These are phyloP conservation scores for Apotomis capreana DNA, from an alignment of 2,888 invertebrate genomes.

Conservation along the genomic window DNA sequence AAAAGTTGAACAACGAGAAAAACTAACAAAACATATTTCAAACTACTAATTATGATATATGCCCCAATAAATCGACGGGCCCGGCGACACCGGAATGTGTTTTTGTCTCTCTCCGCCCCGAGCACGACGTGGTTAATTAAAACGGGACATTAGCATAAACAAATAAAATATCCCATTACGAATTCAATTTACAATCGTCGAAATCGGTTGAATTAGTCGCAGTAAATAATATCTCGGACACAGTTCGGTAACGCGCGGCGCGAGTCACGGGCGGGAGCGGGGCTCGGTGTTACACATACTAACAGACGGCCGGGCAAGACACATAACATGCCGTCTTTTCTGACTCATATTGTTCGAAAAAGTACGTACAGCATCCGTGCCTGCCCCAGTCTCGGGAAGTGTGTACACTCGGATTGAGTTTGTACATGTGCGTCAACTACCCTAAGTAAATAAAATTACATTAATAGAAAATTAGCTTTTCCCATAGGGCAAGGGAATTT, in stretches of 20 bases:
- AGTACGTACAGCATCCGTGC: no score
- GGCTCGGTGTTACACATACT: background rate
- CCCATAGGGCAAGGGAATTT: no score
- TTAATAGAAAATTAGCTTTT: no score
- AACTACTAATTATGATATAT: conserved; percentile 73
- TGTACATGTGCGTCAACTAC: no score
- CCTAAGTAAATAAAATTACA: no score
- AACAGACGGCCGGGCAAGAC: no score
- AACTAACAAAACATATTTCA: conserved; percentile 62
- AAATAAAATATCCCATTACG: conserved; percentile 82
- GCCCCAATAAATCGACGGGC: conserved; percentile 69
- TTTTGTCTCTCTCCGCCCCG: conserved; percentile 50
- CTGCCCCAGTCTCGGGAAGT: no score
- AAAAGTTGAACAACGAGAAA: conserved; percentile 49
- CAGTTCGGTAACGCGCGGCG: conserved; percentile 62
- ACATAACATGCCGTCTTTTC: no score
- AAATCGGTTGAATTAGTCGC: conserved; percentile 80
- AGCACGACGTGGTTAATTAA: conserved; percentile 74
- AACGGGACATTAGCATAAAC: conserved; percentile 81
- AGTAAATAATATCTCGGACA: conserved; percentile 78
- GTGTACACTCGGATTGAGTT: no score
- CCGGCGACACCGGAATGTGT: conserved; percentile 53
- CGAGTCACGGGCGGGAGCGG: conserved; percentile 40
- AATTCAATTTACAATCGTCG: conserved; percentile 82
- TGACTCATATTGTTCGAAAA: no score